Evolutionary conservation across 2,888 invertebrate species (phyloP).

Genomic region (Plemyria rubiginata): DNA sequence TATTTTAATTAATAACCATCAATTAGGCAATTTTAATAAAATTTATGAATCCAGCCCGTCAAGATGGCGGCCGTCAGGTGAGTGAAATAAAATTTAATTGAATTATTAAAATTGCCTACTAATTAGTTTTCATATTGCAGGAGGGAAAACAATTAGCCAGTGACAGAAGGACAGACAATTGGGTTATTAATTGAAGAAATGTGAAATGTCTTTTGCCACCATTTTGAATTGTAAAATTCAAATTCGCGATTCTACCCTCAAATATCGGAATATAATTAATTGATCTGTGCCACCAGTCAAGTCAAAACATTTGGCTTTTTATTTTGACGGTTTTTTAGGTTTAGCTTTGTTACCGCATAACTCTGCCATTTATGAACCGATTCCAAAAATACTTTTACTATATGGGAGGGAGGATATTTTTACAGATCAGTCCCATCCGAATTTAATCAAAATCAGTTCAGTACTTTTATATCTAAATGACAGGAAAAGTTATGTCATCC

Average conservation of each 20-base stretch:
- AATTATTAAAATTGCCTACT: conserved; percentile 38
- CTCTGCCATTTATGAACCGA: too few species aligned
- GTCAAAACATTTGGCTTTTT: too few species aligned
- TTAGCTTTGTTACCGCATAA: too few species aligned
- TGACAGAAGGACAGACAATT: conserved; percentile 40
- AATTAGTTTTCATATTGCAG: conserved; percentile 38
- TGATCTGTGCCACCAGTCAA: too few species aligned
- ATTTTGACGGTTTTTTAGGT: too few species aligned
- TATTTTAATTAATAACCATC: conserved; percentile 39
- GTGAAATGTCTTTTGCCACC: conserved; percentile 25
- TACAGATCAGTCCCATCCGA: too few species aligned
- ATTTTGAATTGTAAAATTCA: conserved; percentile 18
- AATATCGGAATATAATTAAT: too few species aligned
- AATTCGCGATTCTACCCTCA: background rate
- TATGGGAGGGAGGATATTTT: too few species aligned
- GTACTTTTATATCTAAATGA: too few species aligned
- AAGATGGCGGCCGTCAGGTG: conserved; percentile 39
- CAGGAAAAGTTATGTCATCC: too few species aligned
- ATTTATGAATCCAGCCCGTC: conserved; percentile 37
- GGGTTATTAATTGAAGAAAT: conserved; percentile 37
- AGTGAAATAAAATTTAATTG: conserved; percentile 40
- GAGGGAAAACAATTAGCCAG: conserved; percentile 41
- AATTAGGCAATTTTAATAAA: conserved; percentile 37
- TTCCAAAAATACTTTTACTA: too few species aligned
- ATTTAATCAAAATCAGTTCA: too few species aligned